A percentile compares a stretch with the other conserved stretches of the same genome.
Conservation (phyloP, 2,113 vertebrate genomes). For the Pagrus major region DNA sequence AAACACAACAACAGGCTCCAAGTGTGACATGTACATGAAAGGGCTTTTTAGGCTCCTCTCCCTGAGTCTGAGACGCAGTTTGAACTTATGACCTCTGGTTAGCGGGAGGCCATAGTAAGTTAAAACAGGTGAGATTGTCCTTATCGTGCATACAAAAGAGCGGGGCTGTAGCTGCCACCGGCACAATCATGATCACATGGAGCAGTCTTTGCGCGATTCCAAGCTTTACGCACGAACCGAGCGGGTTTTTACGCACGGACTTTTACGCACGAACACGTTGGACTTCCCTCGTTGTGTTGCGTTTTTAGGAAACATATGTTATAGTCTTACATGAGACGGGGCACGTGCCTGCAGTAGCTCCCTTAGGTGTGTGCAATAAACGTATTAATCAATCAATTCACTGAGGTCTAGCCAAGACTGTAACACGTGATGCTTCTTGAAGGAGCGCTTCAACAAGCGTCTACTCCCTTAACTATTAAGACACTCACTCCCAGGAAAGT, state of each 20-base stretch:
- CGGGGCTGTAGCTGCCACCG: slow-evolving; percentile 4
- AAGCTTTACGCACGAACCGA: slow-evolving; percentile 57
- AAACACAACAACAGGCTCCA: slow-evolving; percentile 10
- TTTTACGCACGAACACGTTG: slow-evolving; percentile 62
- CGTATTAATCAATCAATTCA: slow-evolving; percentile 36
- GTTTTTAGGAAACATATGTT: slow-evolving; percentile 16
- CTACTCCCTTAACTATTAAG: slow-evolving; percentile 49
- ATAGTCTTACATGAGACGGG: slow-evolving; percentile 34
- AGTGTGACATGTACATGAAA: slow-evolving; percentile 55
- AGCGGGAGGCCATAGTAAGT: slow-evolving; percentile 81
- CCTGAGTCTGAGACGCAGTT: slow-evolving; percentile 62
- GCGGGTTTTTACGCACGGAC: slow-evolving; percentile 64
- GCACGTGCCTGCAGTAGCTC: slow-evolving; percentile 59
- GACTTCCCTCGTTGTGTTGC: neutral
- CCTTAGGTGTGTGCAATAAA: slow-evolving; percentile 37
- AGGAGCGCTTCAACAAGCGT: slow-evolving; percentile 42
- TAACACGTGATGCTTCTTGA: slow-evolving; percentile 20
- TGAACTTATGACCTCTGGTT: slow-evolving; percentile 92
- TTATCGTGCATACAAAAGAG: slow-evolving; percentile 2
- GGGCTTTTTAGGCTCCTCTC: slow-evolving; percentile 59
- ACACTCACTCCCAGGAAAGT: slow-evolving; percentile 50
- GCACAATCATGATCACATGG: slow-evolving; percentile 61
- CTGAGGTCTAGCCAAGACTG: slow-evolving; percentile 49
- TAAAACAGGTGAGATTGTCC: slow-evolving; percentile 47
- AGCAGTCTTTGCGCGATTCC: slow-evolving; percentile 36